Conservation (phyloP, 2,888 invertebrate species). For the Brachylomia viminalis region DNA sequence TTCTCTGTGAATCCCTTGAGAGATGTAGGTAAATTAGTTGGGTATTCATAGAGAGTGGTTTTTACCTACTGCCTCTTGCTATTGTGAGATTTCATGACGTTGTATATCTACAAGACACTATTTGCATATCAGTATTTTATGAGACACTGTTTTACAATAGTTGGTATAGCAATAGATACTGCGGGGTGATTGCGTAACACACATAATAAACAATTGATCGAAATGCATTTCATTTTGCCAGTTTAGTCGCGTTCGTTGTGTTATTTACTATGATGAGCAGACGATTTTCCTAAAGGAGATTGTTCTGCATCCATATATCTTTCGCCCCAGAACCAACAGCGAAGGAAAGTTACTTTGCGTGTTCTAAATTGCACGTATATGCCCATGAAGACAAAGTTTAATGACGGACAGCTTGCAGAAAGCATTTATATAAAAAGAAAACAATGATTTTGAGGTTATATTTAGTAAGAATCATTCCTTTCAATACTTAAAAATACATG, state of each 20-base stretch:
- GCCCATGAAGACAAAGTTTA: too few relatives aligned
- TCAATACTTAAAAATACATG: too few relatives aligned
- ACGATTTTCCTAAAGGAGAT: background rate
- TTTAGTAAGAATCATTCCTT: too few relatives aligned
- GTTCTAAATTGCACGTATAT: too few relatives aligned
- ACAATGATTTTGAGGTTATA: too few relatives aligned
- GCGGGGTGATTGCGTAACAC: background rate
- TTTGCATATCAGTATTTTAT: background rate
- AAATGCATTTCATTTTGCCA: background rate
- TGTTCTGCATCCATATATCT: too few relatives aligned
- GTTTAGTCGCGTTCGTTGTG: background rate
- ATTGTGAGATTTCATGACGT: background rate
- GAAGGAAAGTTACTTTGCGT: too few relatives aligned
- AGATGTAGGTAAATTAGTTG: conserved; percentile 33
- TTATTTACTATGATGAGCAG: background rate
- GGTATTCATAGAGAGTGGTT: background rate
- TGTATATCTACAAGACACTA: background rate
- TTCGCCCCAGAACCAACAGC: too few relatives aligned
- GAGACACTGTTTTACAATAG: background rate
- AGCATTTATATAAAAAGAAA: too few relatives aligned
- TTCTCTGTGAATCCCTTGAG: conserved; percentile 16
- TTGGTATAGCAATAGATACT: background rate
- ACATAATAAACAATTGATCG: background rate
- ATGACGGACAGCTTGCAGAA: too few relatives aligned
- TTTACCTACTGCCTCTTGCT: background rate